phyloP scores from a whole-genome alignment of 2,888 invertebrate species.

The Calliphora vomitoria region DNA sequence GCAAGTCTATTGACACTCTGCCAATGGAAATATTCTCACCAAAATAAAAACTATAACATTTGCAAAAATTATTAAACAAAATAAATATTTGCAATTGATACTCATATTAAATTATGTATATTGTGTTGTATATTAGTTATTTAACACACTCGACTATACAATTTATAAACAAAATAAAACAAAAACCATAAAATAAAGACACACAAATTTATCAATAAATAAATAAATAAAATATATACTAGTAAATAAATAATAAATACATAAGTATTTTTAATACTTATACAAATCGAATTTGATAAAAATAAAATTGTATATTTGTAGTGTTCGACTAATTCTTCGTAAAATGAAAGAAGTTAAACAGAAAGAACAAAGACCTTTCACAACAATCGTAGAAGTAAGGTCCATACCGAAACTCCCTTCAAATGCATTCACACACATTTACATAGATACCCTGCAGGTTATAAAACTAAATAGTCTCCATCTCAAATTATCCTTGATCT shows the following conservation, averaged over 20 bases:
- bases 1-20: constrained; percentile 2
- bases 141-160: neutral
- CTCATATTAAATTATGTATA: neutral
- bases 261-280: neutral
- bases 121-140: neutral
- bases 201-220: constrained; percentile 35
- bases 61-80: constrained; percentile 19
- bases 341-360: constrained; percentile 20
- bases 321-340: neutral
- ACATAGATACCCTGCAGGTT: neutral
- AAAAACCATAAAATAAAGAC: constrained; percentile 12
- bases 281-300: neutral
- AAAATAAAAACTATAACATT: constrained; percentile 20
- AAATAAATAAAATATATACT: constrained; percentile 35
- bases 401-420: neutral
- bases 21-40: constrained; percentile 38
- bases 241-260: neutral
- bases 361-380: constrained; percentile 50
- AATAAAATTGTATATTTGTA: neutral
- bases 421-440: neutral
- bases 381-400: constrained; percentile 26
- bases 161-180: neutral
- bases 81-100: constrained; percentile 19
- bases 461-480: no score
- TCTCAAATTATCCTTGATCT: no score